Conservation (phyloP, 2,797 vertebrate genomes). For the Acanthurus tractus region DNA sequence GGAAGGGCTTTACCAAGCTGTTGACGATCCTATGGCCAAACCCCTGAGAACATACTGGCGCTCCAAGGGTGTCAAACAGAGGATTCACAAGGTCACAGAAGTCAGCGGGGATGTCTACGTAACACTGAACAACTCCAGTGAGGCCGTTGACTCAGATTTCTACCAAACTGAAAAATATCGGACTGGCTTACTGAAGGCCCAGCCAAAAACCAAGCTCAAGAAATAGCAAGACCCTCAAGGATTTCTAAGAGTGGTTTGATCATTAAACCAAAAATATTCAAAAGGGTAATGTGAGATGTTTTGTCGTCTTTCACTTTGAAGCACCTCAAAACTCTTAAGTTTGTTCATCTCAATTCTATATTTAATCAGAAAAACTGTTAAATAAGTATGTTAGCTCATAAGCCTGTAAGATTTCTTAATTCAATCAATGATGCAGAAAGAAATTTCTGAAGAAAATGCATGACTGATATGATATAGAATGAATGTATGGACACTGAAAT, state of each 20-base stretch:
- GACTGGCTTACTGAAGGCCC: conserved; percentile 33
- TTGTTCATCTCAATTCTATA: neutral
- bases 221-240: conserved; percentile 33
- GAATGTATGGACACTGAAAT: neutral
- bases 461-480: neutral
- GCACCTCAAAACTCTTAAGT: neutral
- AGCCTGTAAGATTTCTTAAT: neutral
- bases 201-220: conserved; percentile 30
- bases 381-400: neutral
- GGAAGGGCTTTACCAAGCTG: conserved; percentile 91
- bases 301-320: neutral
- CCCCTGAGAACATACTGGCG: conserved; percentile 88
- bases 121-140: conserved; percentile 84
- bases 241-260: neutral
- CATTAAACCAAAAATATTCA: neutral
- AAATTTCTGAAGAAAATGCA: neutral
- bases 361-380: neutral
- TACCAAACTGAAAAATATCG: conserved; percentile 90
- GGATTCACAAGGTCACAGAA: conserved; percentile 89
- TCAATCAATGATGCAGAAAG: neutral
- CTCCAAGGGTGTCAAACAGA: conserved; percentile 95
- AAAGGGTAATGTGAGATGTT: neutral
- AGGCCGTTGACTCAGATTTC: conserved; percentile 89
- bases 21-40: conserved; percentile 87
- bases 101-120: conserved; percentile 88